phyloP scores from a whole-genome alignment of 2,888 invertebrate genomes.

The Rhimphoctona megacephalus region DNA sequence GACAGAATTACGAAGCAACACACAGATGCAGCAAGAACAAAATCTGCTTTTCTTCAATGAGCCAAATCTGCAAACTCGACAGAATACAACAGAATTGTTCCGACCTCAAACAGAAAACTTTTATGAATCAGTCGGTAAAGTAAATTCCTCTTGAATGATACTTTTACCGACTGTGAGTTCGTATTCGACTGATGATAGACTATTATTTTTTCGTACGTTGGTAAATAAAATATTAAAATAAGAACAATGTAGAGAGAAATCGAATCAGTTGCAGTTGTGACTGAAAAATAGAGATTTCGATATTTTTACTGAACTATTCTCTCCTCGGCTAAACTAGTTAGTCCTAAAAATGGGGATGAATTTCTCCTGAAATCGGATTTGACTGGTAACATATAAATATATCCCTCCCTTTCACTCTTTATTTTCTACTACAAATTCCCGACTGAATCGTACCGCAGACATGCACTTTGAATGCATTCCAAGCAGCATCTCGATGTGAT shows the following conservation, averaged over 20 bases:
- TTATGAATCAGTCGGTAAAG: constrained; percentile 39
- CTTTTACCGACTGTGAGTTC: constrained; percentile 39
- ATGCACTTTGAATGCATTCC: constrained; percentile 40
- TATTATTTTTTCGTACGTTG: not conserved
- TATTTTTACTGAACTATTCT: not conserved
- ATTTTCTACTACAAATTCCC: constrained; percentile 18
- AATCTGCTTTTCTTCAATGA: not conserved
- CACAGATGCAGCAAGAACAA: not conserved
- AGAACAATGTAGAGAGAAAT: not conserved
- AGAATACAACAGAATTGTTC: not conserved
- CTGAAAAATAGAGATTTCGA: not conserved
- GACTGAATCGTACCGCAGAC: not conserved
- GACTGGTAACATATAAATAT: not conserved
- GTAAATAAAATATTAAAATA: too few relatives aligned
- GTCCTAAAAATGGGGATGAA: not conserved
- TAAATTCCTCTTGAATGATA: not conserved
- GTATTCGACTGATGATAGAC: constrained; percentile 35
- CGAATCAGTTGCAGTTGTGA: not conserved
- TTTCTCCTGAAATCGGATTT: not conserved
- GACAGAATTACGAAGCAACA: not conserved
- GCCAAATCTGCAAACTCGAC: not conserved
- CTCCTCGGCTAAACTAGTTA: not conserved
- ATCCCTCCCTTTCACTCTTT: not conserved
- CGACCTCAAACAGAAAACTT: not conserved
- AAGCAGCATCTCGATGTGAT: constrained; percentile 29